Percentiles rank a stretch among this genome's conserved stretches.
Evolutionary conservation across 2,113 vertebrate species (phyloP).

Genomic region (Dromiciops gliroides): DNA sequence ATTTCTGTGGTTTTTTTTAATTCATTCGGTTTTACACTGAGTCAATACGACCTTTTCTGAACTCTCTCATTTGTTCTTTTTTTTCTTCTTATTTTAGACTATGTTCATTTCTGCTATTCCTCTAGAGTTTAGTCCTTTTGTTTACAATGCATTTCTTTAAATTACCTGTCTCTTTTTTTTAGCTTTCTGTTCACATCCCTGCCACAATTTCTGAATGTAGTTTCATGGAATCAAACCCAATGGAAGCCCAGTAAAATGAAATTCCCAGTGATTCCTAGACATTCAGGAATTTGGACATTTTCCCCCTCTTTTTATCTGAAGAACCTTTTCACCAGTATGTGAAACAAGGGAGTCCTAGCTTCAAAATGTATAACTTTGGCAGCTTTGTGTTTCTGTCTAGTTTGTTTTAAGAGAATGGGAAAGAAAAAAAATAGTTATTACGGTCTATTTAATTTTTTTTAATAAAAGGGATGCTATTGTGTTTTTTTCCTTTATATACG

Average conservation of each 20-base stretch:
- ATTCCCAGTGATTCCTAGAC: neutral
- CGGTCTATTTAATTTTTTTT: neutral
- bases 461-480: neutral
- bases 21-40: neutral
- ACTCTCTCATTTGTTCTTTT: neutral
- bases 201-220: neutral
- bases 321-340: neutral
- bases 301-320: neutral
- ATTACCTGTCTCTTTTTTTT: neutral
- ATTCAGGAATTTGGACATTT: neutral
- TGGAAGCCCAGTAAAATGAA: neutral
- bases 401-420: neutral
- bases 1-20: neutral
- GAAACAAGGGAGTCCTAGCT: neutral
- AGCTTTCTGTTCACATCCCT: neutral
- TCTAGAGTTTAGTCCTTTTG: neutral
- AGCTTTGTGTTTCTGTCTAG: neutral
- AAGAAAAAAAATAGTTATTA: neutral
- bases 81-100: neutral
- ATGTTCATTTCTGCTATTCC: neutral
- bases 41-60: neutral
- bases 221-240: neutral
- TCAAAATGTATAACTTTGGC: neutral
- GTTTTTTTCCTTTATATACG: neutral
- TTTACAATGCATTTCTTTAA: neutral